Conservation (phyloP, 2,113 vertebrate genomes). For the Scomber scombrus region DNA sequence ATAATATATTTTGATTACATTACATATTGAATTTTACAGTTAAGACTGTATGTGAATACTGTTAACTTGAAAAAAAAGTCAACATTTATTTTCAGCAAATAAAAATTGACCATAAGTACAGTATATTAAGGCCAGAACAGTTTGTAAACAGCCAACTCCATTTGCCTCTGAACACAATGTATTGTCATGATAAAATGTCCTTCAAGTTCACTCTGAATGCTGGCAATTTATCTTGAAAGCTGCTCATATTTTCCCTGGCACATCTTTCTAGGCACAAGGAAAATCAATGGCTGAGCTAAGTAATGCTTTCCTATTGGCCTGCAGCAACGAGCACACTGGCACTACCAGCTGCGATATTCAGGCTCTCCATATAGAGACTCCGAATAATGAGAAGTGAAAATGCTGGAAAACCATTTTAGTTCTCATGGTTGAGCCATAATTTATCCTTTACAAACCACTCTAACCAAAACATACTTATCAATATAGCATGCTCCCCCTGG, state of each 20-base stretch:
- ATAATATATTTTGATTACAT: background rate
- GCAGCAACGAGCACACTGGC: constrained; percentile 34
- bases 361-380: constrained; percentile 35
- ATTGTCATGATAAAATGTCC: constrained; percentile 55
- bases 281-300: constrained; percentile 71
- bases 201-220: constrained; percentile 49
- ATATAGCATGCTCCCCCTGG: constrained; percentile 14
- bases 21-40: background rate
- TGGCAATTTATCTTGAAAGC: constrained; percentile 63
- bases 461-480: constrained; percentile 56
- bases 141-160: constrained; percentile 13
- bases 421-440: constrained; percentile 56
- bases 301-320: constrained; percentile 68
- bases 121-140: constrained; percentile 3
- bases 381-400: constrained; percentile 22
- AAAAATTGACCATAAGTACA: background rate
- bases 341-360: constrained; percentile 55
- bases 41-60: background rate
- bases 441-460: constrained; percentile 46
- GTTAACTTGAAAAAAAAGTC: too few relatives aligned
- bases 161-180: constrained; percentile 39
- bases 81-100: constrained; percentile 3
- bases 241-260: constrained; percentile 52
- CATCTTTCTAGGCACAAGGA: constrained; percentile 43
- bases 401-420: constrained; percentile 58